phyloP scores from a whole-genome alignment of 2,113 vertebrate species.

The Pavo muticus region DNA sequence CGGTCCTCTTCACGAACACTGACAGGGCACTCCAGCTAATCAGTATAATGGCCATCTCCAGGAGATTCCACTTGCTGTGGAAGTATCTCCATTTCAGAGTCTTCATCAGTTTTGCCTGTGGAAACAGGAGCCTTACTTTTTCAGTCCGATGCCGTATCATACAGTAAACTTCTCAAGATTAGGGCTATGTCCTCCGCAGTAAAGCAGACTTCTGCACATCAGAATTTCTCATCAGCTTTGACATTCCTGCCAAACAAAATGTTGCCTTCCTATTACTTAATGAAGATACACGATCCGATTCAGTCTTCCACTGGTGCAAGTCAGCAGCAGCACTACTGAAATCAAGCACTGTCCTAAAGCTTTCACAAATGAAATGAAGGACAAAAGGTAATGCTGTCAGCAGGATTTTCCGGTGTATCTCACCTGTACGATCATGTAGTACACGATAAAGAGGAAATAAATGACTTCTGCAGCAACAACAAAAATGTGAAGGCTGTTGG shows the following conservation, averaged over 20 bases:
- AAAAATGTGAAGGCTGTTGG: conserved; percentile 88
- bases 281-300: neutral
- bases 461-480: conserved; percentile 88
- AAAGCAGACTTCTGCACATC: neutral
- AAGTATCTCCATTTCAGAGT: conserved; percentile 88
- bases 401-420: neutral
- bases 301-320: neutral
- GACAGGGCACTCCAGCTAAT: conserved; percentile 91
- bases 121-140: conserved; percentile 25
- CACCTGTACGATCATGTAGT: conserved; percentile 95
- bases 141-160: neutral
- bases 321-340: neutral
- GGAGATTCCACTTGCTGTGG: conserved; percentile 89
- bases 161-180: neutral
- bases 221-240: neutral
- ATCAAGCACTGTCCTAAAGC: neutral
- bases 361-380: neutral
- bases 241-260: neutral
- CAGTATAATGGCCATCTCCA: conserved; percentile 89
- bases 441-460: conserved; percentile 92
- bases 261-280: neutral
- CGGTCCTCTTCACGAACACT: conserved; percentile 89
- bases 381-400: neutral
- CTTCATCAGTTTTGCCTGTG: conserved; percentile 87
- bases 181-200: neutral